phyloP scores from a whole-genome alignment of 2,797 vertebrate genomes.

The Triplophysa bombifrons region DNA sequence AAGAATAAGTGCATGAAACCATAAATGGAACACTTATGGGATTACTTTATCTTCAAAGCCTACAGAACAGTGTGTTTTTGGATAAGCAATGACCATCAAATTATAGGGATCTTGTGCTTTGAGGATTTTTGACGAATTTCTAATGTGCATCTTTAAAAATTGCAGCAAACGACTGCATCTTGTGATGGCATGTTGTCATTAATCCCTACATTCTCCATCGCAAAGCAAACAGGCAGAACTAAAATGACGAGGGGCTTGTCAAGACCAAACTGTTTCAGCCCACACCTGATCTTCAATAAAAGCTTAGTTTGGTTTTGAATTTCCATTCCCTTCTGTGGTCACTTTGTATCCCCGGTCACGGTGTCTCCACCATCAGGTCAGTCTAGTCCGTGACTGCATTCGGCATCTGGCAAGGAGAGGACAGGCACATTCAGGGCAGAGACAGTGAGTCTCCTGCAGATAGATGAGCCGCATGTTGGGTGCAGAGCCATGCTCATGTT shows the following conservation, averaged over 20 bases:
- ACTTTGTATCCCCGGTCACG: slow-evolving; percentile 28
- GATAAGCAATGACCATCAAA: slow-evolving; percentile 11
- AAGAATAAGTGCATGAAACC: slow-evolving; percentile 18
- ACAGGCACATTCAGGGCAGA: background rate
- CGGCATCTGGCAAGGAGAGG: slow-evolving; percentile 8
- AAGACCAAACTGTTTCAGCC: background rate
- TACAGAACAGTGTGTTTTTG: background rate
- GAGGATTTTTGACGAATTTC: background rate
- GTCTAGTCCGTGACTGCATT: background rate
- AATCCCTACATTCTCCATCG: too few relatives aligned
- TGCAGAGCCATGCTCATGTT: slow-evolving; percentile 43
- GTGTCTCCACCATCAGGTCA: slow-evolving; percentile 29
- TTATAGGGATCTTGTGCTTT: background rate
- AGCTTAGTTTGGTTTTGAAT: slow-evolving; percentile 5
- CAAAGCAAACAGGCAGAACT: background rate
- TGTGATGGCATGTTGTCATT: background rate
- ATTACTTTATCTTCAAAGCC: background rate
- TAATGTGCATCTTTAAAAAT: background rate
- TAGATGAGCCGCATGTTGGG: slow-evolving; percentile 35
- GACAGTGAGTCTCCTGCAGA: slow-evolving; percentile 51
- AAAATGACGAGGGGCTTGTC: background rate
- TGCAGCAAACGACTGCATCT: background rate
- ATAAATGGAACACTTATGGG: slow-evolving; percentile 8
- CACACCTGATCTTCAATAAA: slow-evolving; percentile 1
- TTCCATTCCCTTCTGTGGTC: slow-evolving; percentile 17